phyloP scores from a whole-genome alignment of 2,797 vertebrate genomes.

The Anguilla megastoma region DNA sequence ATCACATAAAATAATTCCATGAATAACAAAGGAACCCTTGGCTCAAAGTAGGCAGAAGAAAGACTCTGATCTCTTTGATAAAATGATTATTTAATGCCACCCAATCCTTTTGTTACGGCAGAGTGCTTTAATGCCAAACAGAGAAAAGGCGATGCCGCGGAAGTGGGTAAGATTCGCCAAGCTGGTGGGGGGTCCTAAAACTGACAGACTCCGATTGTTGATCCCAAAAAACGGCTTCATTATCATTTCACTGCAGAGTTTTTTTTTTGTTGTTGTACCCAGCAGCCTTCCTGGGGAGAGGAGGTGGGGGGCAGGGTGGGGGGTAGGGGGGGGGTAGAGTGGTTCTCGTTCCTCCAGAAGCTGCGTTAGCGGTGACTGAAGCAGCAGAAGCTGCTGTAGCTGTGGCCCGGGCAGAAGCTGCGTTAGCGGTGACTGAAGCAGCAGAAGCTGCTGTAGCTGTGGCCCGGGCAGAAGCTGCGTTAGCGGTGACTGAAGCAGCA shows the following conservation, averaged over 20 bases:
- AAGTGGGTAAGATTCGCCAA: background rate
- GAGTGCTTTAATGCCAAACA: background rate
- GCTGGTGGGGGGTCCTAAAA: background rate
- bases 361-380: background rate
- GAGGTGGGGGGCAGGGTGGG: no score
- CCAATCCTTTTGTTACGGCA: background rate
- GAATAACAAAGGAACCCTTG: background rate
- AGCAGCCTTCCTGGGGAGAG: background rate
- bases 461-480: background rate
- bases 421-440: background rate
- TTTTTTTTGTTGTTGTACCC: background rate
- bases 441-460: background rate
- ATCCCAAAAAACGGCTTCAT: background rate
- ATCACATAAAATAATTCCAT: background rate
- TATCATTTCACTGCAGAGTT: background rate
- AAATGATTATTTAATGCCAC: background rate
- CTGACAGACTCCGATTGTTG: background rate
- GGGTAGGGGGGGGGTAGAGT: background rate
- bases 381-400: conserved; percentile 2
- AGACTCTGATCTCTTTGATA: background rate
- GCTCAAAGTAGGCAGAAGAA: background rate
- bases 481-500: background rate
- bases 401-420: background rate
- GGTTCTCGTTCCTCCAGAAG: background rate
- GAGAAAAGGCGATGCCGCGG: background rate